Conservation (phyloP, 2,888 invertebrate genomes). For the Volucella bombylans region DNA sequence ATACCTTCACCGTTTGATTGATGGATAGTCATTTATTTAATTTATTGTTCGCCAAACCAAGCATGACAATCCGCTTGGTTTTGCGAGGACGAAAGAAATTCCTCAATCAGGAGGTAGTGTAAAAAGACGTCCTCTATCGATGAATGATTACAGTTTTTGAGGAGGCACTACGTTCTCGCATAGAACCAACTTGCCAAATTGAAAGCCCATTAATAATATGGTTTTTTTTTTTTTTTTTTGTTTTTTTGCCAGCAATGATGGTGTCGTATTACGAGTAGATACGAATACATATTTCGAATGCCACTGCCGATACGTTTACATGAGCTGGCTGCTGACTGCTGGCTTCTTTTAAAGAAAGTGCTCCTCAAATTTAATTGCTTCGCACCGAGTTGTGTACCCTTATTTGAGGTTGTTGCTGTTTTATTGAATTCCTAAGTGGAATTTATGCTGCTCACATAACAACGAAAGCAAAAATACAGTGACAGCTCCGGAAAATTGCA, state of each 20-base stretch:
- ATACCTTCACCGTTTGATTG: conserved; percentile 50
- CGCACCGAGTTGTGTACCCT: conserved; percentile 39
- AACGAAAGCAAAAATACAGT: conserved; percentile 69
- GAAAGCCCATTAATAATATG: conserved; percentile 63
- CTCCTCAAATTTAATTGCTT: conserved; percentile 56
- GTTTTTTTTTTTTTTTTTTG: conserved; percentile 8
- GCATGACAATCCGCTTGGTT: conserved; percentile 47
- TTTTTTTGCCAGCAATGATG: conserved; percentile 4
- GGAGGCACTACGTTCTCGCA: conserved; percentile 50
- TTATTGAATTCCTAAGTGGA: conserved; percentile 67
- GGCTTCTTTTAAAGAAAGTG: conserved; percentile 24
- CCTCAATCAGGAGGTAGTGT: conserved; percentile 44
- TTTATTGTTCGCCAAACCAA: conserved; percentile 60
- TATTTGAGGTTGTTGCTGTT: conserved; percentile 43
- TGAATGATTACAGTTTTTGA: conserved; percentile 58
- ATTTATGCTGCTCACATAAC: conserved; percentile 72
- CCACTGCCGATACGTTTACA: conserved; percentile 3
- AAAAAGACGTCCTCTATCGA: conserved; percentile 50
- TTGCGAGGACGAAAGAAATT: conserved; percentile 23
- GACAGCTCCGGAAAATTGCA: conserved; percentile 73
- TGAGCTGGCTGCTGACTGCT: conserved; percentile 34
- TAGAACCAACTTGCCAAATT: conserved; percentile 40
- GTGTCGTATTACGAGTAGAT: background rate
- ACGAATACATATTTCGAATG: too few species aligned
- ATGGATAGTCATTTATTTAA: conserved; percentile 64